Conservation (phyloP, 2,113 vertebrate species). For the Ammodytes marinus region DNA sequence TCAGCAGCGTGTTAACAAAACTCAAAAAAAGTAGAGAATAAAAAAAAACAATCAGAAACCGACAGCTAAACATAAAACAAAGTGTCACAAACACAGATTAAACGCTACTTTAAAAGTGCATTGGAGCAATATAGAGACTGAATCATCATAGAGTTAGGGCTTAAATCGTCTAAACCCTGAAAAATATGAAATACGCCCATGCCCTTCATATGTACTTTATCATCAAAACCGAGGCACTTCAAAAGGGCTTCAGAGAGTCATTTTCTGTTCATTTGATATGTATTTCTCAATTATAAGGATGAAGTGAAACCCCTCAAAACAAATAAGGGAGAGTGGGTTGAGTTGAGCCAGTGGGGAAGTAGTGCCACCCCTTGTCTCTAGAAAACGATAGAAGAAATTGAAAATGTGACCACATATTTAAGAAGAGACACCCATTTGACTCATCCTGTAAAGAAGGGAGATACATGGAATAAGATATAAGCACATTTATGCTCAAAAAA, state of each 20-base stretch:
- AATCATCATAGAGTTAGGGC: conserved; percentile 18
- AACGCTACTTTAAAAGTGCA: conserved; percentile 21
- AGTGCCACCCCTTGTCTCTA: no score
- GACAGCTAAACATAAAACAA: conserved; percentile 9
- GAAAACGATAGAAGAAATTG: no score
- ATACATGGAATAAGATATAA: no score
- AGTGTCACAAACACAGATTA: not conserved
- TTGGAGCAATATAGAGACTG: conserved; percentile 6
- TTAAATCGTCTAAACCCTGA: conserved; percentile 31
- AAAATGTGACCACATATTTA: no score
- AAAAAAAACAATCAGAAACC: conserved; percentile 7
- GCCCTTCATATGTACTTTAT: conserved; percentile 29
- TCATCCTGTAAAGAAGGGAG: no score
- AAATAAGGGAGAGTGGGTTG: not conserved
- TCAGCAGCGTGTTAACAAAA: not conserved
- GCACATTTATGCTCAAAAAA: no score
- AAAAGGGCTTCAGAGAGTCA: conserved; percentile 16
- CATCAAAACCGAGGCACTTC: conserved; percentile 32
- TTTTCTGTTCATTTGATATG: conserved; percentile 44
- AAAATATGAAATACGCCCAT: conserved; percentile 38
- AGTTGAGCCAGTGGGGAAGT: no score
- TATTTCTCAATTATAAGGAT: conserved; percentile 32
- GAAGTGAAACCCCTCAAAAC: conserved; percentile 11
- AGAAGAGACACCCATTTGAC: no score
- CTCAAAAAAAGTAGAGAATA: not conserved